Conservation (phyloP, 2,888 invertebrate genomes). For the Scaptomyza cyrtandrae region DNA sequence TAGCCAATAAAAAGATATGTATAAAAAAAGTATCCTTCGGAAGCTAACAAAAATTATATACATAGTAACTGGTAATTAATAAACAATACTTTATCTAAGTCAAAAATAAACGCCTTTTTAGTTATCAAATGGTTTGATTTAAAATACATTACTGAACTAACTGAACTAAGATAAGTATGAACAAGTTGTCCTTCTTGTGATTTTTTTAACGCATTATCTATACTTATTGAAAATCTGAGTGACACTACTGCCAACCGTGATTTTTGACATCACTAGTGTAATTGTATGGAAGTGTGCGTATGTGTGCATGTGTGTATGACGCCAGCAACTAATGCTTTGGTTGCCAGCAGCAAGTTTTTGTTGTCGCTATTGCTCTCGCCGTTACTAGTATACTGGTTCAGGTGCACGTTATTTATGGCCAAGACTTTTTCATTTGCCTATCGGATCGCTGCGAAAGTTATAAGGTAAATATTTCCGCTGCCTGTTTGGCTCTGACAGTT, state of each 20-base stretch:
- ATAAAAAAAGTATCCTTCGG: background rate
- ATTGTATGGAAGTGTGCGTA: background rate
- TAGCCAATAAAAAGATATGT: background rate
- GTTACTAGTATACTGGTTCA: slow-evolving; percentile 12
- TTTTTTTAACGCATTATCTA: too few relatives aligned
- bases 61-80: background rate
- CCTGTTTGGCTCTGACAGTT: slow-evolving; percentile 20
- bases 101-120: too few relatives aligned
- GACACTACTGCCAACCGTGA: slow-evolving; percentile 2
- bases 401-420: slow-evolving; percentile 60
- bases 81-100: too few relatives aligned
- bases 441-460: slow-evolving; percentile 54
- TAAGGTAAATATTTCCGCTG: slow-evolving; percentile 42
- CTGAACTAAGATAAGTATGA: background rate
- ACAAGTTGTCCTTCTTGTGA: background rate
- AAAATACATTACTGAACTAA: background rate
- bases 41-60: background rate
- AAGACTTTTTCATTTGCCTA: slow-evolving; percentile 62
- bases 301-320: background rate
- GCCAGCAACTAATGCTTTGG: slow-evolving; percentile 16
- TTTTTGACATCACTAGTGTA: slow-evolving; percentile 4
- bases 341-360: slow-evolving; percentile 24
- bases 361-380: slow-evolving; percentile 8
- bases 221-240: background rate
- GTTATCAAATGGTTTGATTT: too few relatives aligned